phyloP scores from a whole-genome alignment of 2,888 invertebrate genomes.

The Aphelenchoides bicaudatus region DNA sequence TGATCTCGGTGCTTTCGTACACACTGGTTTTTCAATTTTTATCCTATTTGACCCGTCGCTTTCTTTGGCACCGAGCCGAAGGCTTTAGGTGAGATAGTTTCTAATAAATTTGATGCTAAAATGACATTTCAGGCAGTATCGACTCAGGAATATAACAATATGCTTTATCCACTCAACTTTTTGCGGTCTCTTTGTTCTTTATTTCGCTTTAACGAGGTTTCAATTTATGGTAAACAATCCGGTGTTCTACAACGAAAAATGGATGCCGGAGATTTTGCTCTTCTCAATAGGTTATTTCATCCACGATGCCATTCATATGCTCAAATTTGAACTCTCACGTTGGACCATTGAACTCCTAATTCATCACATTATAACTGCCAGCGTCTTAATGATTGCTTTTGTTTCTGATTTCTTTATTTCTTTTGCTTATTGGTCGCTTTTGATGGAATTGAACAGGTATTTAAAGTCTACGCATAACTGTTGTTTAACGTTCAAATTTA shows the following conservation, averaged over 20 bases:
- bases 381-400: constrained; percentile 22
- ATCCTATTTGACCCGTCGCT: background rate
- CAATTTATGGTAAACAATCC: constrained; percentile 42
- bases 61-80: background rate
- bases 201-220: constrained; percentile 32
- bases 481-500: constrained; percentile 23
- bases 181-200: constrained; percentile 40
- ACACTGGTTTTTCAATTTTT: constrained; percentile 5
- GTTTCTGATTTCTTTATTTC: constrained; percentile 14
- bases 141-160: constrained; percentile 48
- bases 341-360: constrained; percentile 49
- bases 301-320: constrained; percentile 53
- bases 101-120: background rate
- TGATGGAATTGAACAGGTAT: constrained; percentile 57
- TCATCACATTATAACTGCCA: constrained; percentile 40
- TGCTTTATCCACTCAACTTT: constrained; percentile 47
- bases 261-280: constrained; percentile 19
- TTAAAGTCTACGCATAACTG: background rate
- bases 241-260: constrained; percentile 37
- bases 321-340: constrained; percentile 45
- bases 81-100: constrained; percentile 2
- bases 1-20: background rate
- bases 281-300: constrained; percentile 46
- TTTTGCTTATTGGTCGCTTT: constrained; percentile 46
- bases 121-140: constrained; percentile 45